phyloP scores from a whole-genome alignment of 2,888 invertebrate genomes.

The Tipula vernalis region DNA sequence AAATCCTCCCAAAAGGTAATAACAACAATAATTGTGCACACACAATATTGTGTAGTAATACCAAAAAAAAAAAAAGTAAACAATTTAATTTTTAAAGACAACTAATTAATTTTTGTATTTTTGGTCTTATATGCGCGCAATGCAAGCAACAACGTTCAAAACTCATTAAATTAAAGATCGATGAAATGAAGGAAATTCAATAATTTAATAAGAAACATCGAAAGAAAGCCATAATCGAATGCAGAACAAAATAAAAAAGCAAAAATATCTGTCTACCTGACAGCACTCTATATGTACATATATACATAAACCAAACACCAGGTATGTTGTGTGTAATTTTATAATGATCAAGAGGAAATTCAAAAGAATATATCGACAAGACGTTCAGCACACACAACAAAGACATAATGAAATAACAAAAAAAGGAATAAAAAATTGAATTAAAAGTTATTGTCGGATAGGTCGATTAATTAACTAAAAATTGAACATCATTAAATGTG shows the following conservation, averaged over 20 bases:
- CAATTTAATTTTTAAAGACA: background rate
- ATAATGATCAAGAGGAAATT: background rate
- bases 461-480: background rate
- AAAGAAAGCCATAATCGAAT: background rate
- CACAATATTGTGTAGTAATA: background rate
- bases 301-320: background rate
- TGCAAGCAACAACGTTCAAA: background rate
- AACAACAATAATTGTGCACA: background rate
- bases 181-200: background rate
- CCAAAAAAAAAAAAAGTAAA: background rate
- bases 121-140: too few relatives aligned
- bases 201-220: background rate
- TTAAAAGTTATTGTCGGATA: background rate
- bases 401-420: background rate
- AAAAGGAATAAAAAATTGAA: background rate
- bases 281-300: background rate
- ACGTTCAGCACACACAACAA: background rate
- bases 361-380: background rate
- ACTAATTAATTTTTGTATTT: background rate
- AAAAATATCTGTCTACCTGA: background rate
- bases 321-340: background rate
- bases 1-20: background rate
- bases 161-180: background rate
- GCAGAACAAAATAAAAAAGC: background rate
- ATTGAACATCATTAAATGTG: background rate